Evolutionary conservation across 2,888 invertebrate genomes (phyloP).

Genomic region (Steinernema scapterisci): DNA sequence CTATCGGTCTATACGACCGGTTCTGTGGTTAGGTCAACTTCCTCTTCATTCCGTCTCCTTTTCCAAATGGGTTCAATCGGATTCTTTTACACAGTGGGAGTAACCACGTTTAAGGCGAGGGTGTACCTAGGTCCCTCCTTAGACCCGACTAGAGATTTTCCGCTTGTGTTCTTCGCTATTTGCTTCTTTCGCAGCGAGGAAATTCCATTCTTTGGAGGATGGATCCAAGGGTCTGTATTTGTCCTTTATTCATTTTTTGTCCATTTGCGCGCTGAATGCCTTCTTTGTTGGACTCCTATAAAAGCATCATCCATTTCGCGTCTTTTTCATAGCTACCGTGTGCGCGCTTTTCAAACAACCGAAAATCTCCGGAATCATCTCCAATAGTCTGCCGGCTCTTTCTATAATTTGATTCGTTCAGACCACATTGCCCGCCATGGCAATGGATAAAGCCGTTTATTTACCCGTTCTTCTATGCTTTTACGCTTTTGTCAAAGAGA

Average conservation of each 20-base stretch:
- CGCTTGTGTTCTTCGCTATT: no score
- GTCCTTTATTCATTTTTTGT: constrained; percentile 1
- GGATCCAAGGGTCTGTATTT: background rate
- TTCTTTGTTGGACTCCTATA: background rate
- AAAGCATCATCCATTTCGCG: background rate
- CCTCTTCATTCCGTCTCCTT: constrained; percentile 4
- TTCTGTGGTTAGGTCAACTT: constrained; percentile 28
- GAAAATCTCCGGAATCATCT: background rate
- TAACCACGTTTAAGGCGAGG: no score
- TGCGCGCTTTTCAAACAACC: background rate
- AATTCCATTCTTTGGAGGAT: background rate
- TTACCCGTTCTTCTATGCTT: constrained; percentile 34
- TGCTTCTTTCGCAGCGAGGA: background rate
- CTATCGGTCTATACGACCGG: constrained; percentile 15
- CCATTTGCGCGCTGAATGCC: background rate
- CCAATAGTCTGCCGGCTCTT: background rate
- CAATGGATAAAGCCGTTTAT: background rate
- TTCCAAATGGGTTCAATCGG: background rate
- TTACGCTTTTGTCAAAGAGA: constrained; percentile 43
- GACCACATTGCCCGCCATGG: background rate
- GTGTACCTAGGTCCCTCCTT: no score
- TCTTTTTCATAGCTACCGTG: background rate
- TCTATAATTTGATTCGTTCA: background rate
- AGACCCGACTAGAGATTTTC: no score
- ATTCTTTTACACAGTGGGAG: background rate